Percentiles rank a stretch among this genome's conserved stretches.
These are phyloP conservation scores for Trichogramma pretiosum DNA, from an alignment of 1,140 invertebrate species.

Conservation along the genomic window DNA sequence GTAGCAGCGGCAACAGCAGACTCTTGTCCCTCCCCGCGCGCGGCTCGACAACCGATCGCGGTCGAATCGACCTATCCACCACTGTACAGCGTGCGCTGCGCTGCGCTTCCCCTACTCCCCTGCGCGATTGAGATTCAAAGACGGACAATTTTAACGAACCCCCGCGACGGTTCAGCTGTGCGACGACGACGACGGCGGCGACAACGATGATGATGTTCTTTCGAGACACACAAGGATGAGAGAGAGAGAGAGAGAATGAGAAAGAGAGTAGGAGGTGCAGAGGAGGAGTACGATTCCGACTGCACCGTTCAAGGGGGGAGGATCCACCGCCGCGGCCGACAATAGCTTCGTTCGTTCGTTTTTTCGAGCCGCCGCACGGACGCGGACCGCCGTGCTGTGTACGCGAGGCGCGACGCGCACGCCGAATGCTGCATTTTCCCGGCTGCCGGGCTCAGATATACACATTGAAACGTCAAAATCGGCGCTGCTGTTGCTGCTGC, in stretches of 20 bases:
- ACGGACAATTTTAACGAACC: too few relatives aligned
- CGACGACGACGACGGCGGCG: conserved; percentile 8
- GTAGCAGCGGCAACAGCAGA: neutral
- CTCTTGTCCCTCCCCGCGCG: conserved; percentile 11
- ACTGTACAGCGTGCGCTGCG: neutral
- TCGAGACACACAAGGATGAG: too few relatives aligned
- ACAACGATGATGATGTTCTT: too few relatives aligned
- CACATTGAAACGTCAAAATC: conserved; percentile 18
- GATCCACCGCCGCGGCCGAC: neutral
- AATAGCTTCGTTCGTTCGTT: neutral
- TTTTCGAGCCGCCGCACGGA: neutral
- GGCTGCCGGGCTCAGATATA: conserved; percentile 3
- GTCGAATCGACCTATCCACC: neutral
- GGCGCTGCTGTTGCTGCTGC: conserved; percentile 13
- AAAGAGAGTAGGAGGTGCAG: conserved; percentile 20
- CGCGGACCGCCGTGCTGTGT: neutral
- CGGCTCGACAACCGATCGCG: conserved; percentile 1
- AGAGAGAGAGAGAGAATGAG: conserved; percentile 12
- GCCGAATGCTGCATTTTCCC: conserved; percentile 12
- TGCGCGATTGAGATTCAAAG: too few relatives aligned
- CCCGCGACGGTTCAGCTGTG: too few relatives aligned
- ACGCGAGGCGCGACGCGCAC: conserved; percentile 11
- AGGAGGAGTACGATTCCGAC: too few relatives aligned
- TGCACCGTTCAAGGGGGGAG: too few relatives aligned
- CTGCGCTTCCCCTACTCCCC: too few relatives aligned